phyloP scores from a whole-genome alignment of 2,113 vertebrate species.

The Ornithorhynchus anatinus region DNA sequence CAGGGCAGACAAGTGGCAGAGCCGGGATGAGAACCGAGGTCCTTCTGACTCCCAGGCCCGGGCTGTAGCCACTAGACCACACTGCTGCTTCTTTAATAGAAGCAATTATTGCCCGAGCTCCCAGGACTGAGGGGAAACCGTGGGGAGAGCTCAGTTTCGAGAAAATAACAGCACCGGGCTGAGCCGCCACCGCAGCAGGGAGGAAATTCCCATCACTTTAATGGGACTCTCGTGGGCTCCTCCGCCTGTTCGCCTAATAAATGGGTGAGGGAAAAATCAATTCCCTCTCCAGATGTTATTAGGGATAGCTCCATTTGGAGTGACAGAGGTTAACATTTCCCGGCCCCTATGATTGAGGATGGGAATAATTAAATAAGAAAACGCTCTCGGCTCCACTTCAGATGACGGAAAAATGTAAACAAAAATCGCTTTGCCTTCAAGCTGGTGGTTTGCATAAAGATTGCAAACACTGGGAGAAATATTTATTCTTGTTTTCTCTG shows the following conservation, averaged over 20 bases:
- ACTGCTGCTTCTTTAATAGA: too few species aligned
- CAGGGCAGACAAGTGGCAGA: too few species aligned
- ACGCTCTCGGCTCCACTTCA: background rate
- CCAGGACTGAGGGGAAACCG: too few species aligned
- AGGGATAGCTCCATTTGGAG: constrained; percentile 65
- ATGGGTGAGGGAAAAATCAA: constrained; percentile 77
- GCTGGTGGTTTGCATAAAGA: background rate
- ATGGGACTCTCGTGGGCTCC: constrained; percentile 22
- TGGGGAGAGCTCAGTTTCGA: background rate
- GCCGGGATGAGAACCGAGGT: too few species aligned
- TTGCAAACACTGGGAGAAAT: background rate
- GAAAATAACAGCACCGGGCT: background rate
- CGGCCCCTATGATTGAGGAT: constrained; percentile 40
- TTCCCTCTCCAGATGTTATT: constrained; percentile 63
- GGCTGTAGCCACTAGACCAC: too few species aligned
- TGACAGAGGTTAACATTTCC: constrained; percentile 67
- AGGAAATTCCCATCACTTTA: constrained; percentile 31
- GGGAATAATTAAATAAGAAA: constrained; percentile 59
- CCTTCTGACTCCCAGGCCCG: too few species aligned
- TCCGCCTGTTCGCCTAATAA: constrained; percentile 31
- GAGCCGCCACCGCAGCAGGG: background rate
- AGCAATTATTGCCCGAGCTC: too few species aligned
- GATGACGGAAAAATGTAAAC: background rate
- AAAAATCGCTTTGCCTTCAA: background rate
- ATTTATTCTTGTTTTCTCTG: background rate